Evolutionary conservation across 2,113 vertebrate species (phyloP).

Genomic region (Corythornis madagascariensis): DNA sequence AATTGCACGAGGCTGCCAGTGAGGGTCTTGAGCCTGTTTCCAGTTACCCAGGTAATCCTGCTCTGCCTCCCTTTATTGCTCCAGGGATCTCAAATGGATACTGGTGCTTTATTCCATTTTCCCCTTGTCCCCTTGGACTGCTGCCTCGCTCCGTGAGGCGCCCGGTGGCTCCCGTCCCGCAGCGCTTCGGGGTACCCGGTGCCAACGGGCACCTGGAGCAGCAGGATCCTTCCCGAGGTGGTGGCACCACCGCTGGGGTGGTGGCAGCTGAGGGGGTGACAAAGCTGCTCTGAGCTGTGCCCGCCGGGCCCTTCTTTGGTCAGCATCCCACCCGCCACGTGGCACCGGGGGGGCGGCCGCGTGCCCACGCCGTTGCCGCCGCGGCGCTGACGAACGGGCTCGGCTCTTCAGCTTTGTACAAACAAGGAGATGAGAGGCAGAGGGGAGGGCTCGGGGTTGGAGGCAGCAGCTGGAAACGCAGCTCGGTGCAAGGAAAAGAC

Average conservation of each 20-base stretch:
- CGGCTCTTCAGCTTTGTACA: constrained; percentile 23
- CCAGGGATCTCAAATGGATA: constrained; percentile 45
- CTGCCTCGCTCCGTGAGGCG: background rate
- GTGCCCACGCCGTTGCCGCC: background rate
- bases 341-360: background rate
- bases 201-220: accelerated
- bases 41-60: constrained; percentile 58
- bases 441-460: constrained; percentile 15
- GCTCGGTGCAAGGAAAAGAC: background rate
- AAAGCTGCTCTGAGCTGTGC: background rate
- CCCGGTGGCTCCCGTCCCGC: background rate
- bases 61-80: constrained; percentile 17
- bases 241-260: accelerated
- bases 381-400: background rate
- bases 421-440: constrained; percentile 57
- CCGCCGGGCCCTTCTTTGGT: background rate
- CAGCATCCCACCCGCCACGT: background rate
- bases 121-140: background rate
- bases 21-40: constrained; percentile 51
- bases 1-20: constrained; percentile 20
- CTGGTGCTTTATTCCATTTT: constrained; percentile 1
- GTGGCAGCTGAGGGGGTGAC: background rate
- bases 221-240: background rate
- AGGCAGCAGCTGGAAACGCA: background rate
- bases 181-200: background rate